phyloP scores from a whole-genome alignment of 2,113 vertebrate genomes.

The Amblyornis subalaris region DNA sequence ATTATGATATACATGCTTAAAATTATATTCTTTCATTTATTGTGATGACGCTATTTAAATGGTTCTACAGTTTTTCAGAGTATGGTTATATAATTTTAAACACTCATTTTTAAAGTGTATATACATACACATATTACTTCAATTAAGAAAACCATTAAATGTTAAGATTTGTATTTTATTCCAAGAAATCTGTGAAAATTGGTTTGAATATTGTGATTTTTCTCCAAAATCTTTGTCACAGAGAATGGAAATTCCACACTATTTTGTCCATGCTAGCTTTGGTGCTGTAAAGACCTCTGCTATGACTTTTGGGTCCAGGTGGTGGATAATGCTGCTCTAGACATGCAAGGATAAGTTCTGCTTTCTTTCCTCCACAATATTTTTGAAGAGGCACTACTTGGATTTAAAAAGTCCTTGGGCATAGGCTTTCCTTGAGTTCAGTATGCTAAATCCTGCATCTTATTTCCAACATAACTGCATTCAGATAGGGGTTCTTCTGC shows the following conservation, averaged over 20 bases:
- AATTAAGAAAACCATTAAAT: background rate
- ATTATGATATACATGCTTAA: background rate
- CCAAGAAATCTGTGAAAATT: background rate
- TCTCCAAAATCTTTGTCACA: background rate
- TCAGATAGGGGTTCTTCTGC: background rate
- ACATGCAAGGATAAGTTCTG: accelerated
- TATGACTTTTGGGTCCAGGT: background rate
- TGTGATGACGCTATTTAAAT: background rate
- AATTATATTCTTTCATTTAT: background rate
- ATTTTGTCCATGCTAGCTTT: background rate
- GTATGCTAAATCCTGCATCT: background rate
- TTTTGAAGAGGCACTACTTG: background rate
- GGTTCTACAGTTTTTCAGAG: background rate
- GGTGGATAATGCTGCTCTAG: background rate
- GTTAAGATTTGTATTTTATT: background rate
- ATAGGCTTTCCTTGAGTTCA: background rate
- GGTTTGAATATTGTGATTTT: background rate
- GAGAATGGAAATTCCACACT: background rate
- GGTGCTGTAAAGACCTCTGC: background rate
- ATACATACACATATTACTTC: background rate
- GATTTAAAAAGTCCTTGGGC: background rate
- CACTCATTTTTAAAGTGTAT: background rate
- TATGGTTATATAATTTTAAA: background rate
- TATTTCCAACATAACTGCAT: background rate
- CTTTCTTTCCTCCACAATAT: background rate